Conservation (phyloP, 2,888 invertebrate genomes). For the Drosophila silvestris region DNA sequence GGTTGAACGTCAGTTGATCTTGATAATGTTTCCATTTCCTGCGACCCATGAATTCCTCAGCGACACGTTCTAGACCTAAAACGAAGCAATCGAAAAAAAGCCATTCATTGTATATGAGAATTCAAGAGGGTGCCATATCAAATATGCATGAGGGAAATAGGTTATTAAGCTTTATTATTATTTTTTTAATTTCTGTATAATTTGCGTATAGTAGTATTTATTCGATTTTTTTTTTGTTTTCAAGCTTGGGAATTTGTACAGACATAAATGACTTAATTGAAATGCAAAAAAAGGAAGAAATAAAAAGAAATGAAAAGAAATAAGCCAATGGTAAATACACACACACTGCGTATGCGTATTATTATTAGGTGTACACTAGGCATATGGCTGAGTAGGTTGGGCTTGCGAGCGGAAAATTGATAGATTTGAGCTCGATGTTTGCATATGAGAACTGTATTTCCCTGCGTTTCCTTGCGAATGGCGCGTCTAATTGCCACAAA, state of each 20-base stretch:
- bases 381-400: conserved; percentile 1
- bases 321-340: conserved; percentile 15
- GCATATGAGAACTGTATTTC: conserved; percentile 50
- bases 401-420: conserved; percentile 62
- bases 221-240: conserved; percentile 32
- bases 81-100: background rate
- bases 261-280: conserved; percentile 75
- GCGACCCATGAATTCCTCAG: conserved; percentile 98
- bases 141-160: conserved; percentile 34
- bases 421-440: conserved; percentile 69
- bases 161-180: conserved; percentile 39
- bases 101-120: conserved; percentile 6
- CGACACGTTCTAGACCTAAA: conserved; percentile 96
- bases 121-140: conserved; percentile 26
- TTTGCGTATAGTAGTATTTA: conserved; percentile 56
- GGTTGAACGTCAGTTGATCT: conserved; percentile 89
- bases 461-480: conserved; percentile 46
- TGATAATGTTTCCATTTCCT: conserved; percentile 98
- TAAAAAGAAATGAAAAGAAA: conserved; percentile 24
- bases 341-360: conserved; percentile 70
- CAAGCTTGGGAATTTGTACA: conserved; percentile 69
- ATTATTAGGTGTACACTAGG: conserved; percentile 59
- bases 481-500: conserved; percentile 73
- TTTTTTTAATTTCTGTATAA: conserved; percentile 49
- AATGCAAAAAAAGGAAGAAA: conserved; percentile 44